These are phyloP conservation scores for Echiichthys vipera DNA, from an alignment of 2,797 vertebrate species.

Conservation along the genomic window DNA sequence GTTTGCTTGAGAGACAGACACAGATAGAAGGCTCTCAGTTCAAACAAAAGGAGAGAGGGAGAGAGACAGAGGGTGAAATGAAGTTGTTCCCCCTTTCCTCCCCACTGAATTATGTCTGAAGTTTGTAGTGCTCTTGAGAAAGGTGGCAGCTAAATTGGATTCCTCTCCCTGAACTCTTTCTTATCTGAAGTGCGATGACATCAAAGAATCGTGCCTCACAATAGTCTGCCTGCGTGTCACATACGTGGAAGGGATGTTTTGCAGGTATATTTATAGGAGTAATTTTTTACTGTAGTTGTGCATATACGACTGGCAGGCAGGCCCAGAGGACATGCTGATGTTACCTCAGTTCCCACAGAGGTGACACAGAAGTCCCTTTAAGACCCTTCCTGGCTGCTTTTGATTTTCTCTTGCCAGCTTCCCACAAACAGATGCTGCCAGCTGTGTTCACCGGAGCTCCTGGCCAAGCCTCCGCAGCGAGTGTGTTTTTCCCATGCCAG, in stretches of 20 bases:
- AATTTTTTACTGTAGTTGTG: constrained; percentile 29
- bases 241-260: constrained; percentile 22
- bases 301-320: constrained; percentile 1
- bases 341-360: constrained; percentile 14
- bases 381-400: constrained; percentile 31
- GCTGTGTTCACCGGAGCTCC: constrained; percentile 16
- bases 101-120: constrained; percentile 59
- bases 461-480: constrained; percentile 5
- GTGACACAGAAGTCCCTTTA: constrained; percentile 26
- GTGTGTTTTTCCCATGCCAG: neutral
- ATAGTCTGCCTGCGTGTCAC: constrained; percentile 27
- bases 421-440: constrained; percentile 37
- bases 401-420: constrained; percentile 42
- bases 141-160: constrained; percentile 69
- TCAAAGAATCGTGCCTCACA: constrained; percentile 42
- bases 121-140: constrained; percentile 62
- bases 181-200: constrained; percentile 58
- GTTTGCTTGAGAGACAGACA: constrained; percentile 65
- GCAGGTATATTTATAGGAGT: constrained; percentile 41
- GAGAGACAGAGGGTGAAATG: constrained; percentile 56
- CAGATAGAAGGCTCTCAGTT: constrained; percentile 68
- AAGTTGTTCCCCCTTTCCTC: constrained; percentile 41
- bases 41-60: constrained; percentile 55
- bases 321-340: constrained; percentile 39
- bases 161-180: constrained; percentile 56